Percentiles rank a stretch among this genome's conserved stretches.
phyloP scores from a whole-genome alignment of 2,113 vertebrate species.

The Tringa solitaria region DNA sequence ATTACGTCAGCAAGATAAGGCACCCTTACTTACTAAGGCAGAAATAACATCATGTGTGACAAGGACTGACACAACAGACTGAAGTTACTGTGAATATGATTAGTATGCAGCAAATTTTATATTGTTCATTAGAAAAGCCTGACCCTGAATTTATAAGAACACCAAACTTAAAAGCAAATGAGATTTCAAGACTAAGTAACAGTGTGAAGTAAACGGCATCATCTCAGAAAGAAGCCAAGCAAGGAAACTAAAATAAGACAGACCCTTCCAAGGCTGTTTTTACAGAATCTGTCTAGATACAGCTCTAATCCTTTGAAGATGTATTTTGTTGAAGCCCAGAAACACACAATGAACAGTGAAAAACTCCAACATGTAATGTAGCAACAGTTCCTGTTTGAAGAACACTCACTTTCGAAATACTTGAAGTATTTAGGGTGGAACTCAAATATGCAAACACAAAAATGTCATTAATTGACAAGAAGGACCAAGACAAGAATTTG shows the following conservation, averaged over 20 bases:
- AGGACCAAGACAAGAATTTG: neutral
- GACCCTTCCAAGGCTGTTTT: neutral
- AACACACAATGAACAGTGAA: neutral
- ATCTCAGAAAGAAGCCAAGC: neutral
- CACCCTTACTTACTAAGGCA: neutral
- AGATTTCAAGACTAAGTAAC: neutral
- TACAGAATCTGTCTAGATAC: neutral
- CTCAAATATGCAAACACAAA: neutral
- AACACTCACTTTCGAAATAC: neutral
- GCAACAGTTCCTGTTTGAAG: neutral
- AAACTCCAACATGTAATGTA: neutral
- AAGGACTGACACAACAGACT: neutral
- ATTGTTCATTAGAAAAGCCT: neutral
- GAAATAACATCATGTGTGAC: neutral
- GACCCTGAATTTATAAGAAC: neutral
- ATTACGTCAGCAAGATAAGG: neutral
- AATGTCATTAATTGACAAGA: neutral
- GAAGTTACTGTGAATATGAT: neutral
- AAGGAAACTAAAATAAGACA: neutral
- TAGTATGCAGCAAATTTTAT: neutral
- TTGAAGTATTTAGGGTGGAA: neutral
- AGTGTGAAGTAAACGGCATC: neutral
- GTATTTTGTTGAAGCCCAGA: neutral
- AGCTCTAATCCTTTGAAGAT: neutral
- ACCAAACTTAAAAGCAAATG: neutral